These are phyloP conservation scores for Sebastes hubbsi DNA, from an alignment of 2,797 vertebrate genomes.

Conservation along the genomic window DNA sequence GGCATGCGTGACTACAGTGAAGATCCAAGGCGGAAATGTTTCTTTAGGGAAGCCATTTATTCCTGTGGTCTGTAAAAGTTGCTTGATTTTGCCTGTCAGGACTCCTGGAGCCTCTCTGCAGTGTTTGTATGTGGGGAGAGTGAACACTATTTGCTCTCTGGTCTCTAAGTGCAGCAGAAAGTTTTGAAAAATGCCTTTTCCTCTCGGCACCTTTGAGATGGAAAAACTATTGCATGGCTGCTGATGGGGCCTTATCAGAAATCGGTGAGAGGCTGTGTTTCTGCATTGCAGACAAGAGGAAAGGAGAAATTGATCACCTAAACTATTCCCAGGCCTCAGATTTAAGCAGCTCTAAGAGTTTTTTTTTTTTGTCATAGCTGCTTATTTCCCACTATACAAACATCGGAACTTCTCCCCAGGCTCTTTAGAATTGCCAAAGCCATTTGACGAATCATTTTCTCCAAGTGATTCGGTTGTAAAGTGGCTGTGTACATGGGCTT, in stretches of 20 bases:
- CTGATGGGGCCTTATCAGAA: conserved; percentile 34
- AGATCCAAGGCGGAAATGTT: conserved; percentile 26
- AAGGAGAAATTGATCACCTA: conserved; percentile 53
- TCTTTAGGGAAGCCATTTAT: conserved; percentile 46
- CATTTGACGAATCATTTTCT: conserved; percentile 67
- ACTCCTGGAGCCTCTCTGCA: background rate
- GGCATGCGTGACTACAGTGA: conserved; percentile 8
- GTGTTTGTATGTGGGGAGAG: background rate
- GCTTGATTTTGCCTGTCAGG: background rate
- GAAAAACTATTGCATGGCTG: conserved; percentile 11
- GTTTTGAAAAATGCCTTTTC: conserved; percentile 29
- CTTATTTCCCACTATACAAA: conserved; percentile 61
- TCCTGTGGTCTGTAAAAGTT: conserved; percentile 21
- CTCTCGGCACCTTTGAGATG: conserved; percentile 14
- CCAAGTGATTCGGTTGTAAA: conserved; percentile 58
- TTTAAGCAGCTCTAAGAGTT: conserved; percentile 42
- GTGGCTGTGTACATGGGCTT: conserved; percentile 50
- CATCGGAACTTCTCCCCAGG: conserved; percentile 50
- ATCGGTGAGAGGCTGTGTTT: conserved; percentile 40
- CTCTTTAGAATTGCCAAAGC: conserved; percentile 50
- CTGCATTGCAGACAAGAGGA: conserved; percentile 44
- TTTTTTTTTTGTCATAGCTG: conserved; percentile 35
- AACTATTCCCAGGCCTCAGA: conserved; percentile 33
- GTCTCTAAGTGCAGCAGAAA: conserved; percentile 24
- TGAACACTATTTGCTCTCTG: background rate